Conservation (phyloP, 2,113 vertebrate genomes). For the Progne subis region DNA sequence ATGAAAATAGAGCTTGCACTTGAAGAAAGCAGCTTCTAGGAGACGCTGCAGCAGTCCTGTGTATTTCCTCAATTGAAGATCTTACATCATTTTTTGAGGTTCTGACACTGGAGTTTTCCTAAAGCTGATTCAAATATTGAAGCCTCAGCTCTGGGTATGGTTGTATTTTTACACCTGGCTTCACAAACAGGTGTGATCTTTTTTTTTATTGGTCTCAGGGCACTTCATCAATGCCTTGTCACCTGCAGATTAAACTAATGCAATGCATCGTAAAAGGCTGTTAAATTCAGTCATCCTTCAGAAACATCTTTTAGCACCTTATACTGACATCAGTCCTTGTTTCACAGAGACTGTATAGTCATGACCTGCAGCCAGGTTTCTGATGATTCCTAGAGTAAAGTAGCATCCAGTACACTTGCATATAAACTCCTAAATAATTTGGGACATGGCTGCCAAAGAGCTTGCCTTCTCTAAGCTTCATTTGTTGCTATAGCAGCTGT, state of each 20-base stretch:
- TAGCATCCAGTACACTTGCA: not conserved
- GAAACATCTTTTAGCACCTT: constrained; percentile 24
- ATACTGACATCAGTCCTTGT: not conserved
- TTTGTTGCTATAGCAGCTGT: not conserved
- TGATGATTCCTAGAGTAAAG: not conserved
- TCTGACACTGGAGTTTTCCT: not conserved
- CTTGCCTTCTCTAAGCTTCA: not conserved
- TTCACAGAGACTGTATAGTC: not conserved
- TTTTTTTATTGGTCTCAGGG: not conserved
- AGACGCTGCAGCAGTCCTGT: not conserved
- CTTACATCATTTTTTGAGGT: not conserved
- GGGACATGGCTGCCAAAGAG: not conserved
- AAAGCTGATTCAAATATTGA: not conserved
- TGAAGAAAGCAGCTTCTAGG: not conserved
- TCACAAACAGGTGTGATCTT: not conserved
- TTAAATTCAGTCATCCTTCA: not conserved
- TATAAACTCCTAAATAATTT: not conserved
- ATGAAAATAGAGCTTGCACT: not conserved
- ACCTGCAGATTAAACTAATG: constrained; percentile 15
- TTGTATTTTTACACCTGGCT: not conserved
- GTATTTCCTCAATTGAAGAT: not conserved
- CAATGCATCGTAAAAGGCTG: not conserved
- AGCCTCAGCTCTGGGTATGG: not conserved
- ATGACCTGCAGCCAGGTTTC: not conserved
- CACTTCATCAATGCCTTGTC: constrained; percentile 12